Base-by-base conservation (phyloP, 2,113 vertebrate species). In the Pterocles orientalis region DNA sequence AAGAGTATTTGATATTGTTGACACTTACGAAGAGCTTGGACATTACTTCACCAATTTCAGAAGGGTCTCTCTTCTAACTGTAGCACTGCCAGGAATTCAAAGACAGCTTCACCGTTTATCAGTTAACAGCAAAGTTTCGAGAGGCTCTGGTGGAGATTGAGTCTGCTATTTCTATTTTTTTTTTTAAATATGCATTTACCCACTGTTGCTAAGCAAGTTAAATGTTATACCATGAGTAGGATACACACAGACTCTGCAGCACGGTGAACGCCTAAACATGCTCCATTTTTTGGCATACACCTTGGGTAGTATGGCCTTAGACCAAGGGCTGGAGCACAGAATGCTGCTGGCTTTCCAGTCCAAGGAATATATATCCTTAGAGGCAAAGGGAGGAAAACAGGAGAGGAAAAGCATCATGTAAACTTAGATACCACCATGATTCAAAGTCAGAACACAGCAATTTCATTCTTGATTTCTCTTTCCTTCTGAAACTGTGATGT, bases 401-500 rank as follows among this genome's bases (percentile, higher is more conserved):
- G 39, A 85, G 43, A 15, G 5, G 14, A 60, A 60, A 43, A 79
- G 8, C 19, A 28, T 12, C 14, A 3, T 7, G 18, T 14, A 69
- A 92, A 53, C 16, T 9, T 66, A 69, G 48, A 64, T 39, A 69
- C 0, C 28, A 12, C 7, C 14, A 50, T n/a, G 36, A 82, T n/a
- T 76, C 45, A 43, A 68, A 88, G 53, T 26, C 23, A 51, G 47
- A 82, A 31, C 25, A 25, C 0, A 6, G 76, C 33, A 76, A 34
- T 72, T 94, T 90, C 34, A 60, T 85, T 92, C 60, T 45, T n/a
- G 16, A 45, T 88, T 93, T 82, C 41, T 58, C 41, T 71, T 82
- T 90, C 88, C 80, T 95, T 73, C 66, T 61, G 43, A 75, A 92
- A 93, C 31, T 41, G 24, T 66, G 82, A 62, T 92, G 73, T 53